phyloP scores from a whole-genome alignment of 2,797 vertebrate species.

The Chaetophractus vellerosus region DNA sequence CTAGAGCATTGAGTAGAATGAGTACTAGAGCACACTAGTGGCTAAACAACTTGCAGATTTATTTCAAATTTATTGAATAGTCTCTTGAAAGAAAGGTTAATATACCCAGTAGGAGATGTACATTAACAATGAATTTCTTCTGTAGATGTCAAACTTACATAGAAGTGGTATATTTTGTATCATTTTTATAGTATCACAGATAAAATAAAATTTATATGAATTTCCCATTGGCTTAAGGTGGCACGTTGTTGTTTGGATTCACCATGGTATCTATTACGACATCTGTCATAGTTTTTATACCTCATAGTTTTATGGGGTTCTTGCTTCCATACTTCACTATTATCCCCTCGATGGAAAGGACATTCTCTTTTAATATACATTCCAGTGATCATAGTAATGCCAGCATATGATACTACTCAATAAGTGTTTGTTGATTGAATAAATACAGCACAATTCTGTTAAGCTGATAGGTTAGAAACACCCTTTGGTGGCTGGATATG shows the following conservation, averaged over 20 bases:
- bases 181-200: constrained; percentile 48
- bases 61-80: constrained; percentile 56
- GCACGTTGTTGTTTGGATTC: background rate
- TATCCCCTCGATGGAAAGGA: constrained; percentile 2
- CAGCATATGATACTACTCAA: background rate
- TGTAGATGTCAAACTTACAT: constrained; percentile 62
- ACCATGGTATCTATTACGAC: background rate
- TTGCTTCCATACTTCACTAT: background rate
- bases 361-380: background rate
- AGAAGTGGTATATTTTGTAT: background rate
- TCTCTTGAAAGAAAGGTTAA: constrained; percentile 78
- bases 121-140: constrained; percentile 76
- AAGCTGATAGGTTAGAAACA: background rate
- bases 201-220: constrained; percentile 5
- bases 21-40: constrained; percentile 66
- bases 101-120: background rate
- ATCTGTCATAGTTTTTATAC: background rate
- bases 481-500: background rate
- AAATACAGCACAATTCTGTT: background rate
- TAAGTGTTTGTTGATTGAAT: constrained; percentile 24
- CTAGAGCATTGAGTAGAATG: constrained; percentile 57
- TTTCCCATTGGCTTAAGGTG: background rate
- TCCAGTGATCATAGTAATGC: constrained; percentile 11
- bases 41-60: constrained; percentile 57
- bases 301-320: background rate